phyloP scores from a whole-genome alignment of 1,140 invertebrate genomes.

The Mya arenaria region DNA sequence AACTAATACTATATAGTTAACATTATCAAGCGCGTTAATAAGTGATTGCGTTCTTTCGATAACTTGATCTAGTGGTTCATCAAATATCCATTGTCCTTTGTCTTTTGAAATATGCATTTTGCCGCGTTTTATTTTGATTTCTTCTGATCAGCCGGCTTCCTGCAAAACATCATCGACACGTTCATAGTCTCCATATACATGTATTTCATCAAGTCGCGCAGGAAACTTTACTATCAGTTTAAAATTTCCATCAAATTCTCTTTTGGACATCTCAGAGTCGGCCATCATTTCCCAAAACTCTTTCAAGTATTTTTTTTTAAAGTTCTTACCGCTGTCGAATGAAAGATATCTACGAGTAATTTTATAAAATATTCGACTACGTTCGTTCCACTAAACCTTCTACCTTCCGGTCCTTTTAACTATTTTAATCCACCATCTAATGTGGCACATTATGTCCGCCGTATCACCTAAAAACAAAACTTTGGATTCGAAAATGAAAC shows the following conservation, averaged over 20 bases:
- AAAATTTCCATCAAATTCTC: slow-evolving; percentile 6
- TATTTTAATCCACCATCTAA: slow-evolving; percentile 8
- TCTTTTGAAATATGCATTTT: not conserved
- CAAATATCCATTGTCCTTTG: too few species aligned
- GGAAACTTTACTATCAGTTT: not conserved
- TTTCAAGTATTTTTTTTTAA: slow-evolving; percentile 3
- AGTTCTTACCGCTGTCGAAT: not conserved
- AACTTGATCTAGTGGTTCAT: too few species aligned
- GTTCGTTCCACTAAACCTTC: slow-evolving; percentile 27
- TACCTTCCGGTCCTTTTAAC: not conserved
- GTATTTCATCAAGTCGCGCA: not conserved
- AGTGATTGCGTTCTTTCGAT: too few species aligned
- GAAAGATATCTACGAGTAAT: not conserved
- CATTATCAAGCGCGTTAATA: not conserved
- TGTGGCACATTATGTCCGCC: slow-evolving; percentile 33
- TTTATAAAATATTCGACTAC: slow-evolving; percentile 1
- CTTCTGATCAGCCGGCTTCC: not conserved
- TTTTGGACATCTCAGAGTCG: slow-evolving; percentile 32
- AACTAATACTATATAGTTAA: slow-evolving; percentile 15
- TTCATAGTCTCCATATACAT: not conserved
- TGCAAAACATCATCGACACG: not conserved
- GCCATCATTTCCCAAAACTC: slow-evolving; percentile 38
- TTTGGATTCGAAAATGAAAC: too few species aligned
- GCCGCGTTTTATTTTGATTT: not conserved
- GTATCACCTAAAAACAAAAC: slow-evolving; percentile 38